Percentiles rank a stretch among this genome's conserved stretches.
Evolutionary conservation across 1,140 invertebrate species (phyloP).

Genomic region (Drosophila pseudoobscura): DNA sequence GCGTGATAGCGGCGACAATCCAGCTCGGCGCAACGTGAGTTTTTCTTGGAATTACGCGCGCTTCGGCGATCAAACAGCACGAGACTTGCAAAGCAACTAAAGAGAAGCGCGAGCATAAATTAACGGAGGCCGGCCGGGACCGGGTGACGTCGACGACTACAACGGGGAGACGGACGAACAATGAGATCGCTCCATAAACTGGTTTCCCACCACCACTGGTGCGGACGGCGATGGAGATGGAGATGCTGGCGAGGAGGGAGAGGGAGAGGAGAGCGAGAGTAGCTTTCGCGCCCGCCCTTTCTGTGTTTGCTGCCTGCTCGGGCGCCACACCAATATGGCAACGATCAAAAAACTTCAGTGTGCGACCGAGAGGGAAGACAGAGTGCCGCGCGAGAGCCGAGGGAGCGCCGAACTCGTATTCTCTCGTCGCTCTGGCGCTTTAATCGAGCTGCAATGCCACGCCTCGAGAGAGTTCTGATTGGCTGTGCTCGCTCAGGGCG

Average conservation of each 20-base stretch:
- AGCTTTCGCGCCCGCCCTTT: constrained; percentile 75
- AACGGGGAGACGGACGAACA: constrained; percentile 43
- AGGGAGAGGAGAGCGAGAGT: constrained; percentile 51
- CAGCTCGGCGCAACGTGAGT: constrained; percentile 26
- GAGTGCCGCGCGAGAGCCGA: constrained; percentile 13
- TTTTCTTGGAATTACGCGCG: constrained; percentile 77
- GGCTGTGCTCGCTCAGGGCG: constrained; percentile 48
- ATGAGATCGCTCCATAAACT: constrained; percentile 74
- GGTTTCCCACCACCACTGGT: constrained; percentile 53
- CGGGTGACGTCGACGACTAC: constrained; percentile 51
- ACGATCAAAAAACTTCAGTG: constrained; percentile 63
- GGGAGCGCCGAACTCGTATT: constrained; percentile 2
- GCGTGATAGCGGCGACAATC: constrained; percentile 10
- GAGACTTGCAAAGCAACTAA: constrained; percentile 82
- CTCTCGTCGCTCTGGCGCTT: constrained; percentile 34
- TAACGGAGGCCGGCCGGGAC: constrained; percentile 73
- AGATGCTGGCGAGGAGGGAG: constrained; percentile 40
- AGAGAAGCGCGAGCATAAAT: constrained; percentile 78
- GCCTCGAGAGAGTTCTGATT: constrained; percentile 61
- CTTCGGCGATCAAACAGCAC: constrained; percentile 79
- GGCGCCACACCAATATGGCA: constrained; percentile 74
- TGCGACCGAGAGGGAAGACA: constrained; percentile 29
- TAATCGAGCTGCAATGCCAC: constrained; percentile 60
- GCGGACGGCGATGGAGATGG: not conserved
- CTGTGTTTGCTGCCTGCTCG: constrained; percentile 38